Base-by-base conservation (phyloP, 2,888 invertebrate species). In the Hypomecis atomaria region DNA sequence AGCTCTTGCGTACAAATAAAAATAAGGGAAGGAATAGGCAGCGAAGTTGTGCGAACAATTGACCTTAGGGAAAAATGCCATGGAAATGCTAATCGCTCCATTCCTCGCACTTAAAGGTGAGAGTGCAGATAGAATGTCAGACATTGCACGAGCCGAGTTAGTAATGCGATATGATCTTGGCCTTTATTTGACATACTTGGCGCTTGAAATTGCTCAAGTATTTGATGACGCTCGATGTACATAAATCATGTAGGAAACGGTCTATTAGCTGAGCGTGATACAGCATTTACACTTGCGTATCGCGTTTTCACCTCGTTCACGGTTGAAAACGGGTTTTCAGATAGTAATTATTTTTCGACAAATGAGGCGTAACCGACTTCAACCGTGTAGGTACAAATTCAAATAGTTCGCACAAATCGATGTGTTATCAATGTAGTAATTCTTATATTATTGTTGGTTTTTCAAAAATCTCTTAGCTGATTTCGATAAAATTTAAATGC, bases 21-120 rank as follows among this genome's bases (percentile, higher is more conserved):
- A 59, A 58, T 55, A 48, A 57, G 37, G 45, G 43, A 57, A 54
- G 53, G 10, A 62, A 65, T 58, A 54, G 13, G 38, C 34, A 37
- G 49, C 54, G 40, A 50, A 61, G 58, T 58, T 60, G 36, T 55
- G 38, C 53, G 49, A 59, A 60, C 66, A 54, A 63, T 67, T 67
- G 84, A 78, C 84, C 85, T 85, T 88, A 80, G 70, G 73, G 71
- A 73, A 70, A 89, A 90, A 90, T 90, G 90, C 76, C 90, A 89
- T 76, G 83, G 72, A 90, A 90, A 90, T 90, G 90, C 89, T 90
- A 90, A 90, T 89, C 75, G 86, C 79, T 72, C 71, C 78, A 80
- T 84, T 84, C 77, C 82, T 83, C 81, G 82, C 85, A 83, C 86
- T 81, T 77, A 78, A 78, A 83, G 85, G 87, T 83, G 85, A 82